Percentiles rank a stretch among this genome's conserved stretches.
Conservation (phyloP, 2,797 vertebrate genomes). For the Rhinatrema bivittatum region DNA sequence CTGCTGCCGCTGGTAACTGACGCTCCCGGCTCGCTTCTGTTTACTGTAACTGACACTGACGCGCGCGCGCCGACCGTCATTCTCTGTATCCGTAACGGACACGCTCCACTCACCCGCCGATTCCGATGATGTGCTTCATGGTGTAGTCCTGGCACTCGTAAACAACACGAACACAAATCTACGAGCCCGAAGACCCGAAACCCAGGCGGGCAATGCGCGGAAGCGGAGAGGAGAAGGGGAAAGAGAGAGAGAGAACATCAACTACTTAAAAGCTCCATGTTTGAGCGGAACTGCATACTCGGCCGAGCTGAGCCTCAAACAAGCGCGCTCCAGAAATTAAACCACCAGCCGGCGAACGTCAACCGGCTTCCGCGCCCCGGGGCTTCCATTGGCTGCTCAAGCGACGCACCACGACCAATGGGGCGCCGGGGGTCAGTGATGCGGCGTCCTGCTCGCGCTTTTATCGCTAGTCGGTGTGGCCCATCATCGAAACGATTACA, state of each 20-base stretch:
- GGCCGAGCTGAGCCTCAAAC: background rate
- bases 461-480: too few relatives aligned
- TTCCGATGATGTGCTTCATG: constrained; percentile 82
- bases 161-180: background rate
- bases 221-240: constrained; percentile 26
- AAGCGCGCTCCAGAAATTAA: constrained; percentile 18
- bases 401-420: constrained; percentile 2
- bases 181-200: background rate
- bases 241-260: constrained; percentile 72
- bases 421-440: too few relatives aligned
- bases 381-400: background rate
- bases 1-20: too few relatives aligned
- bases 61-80: too few relatives aligned
- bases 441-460: too few relatives aligned
- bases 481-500: too few relatives aligned
- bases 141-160: background rate
- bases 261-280: constrained; percentile 70
- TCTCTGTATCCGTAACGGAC: too few relatives aligned
- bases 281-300: constrained; percentile 10
- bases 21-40: too few relatives aligned
- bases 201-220: background rate
- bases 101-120: constrained; percentile 71
- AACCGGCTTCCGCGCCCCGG: background rate
- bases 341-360: accelerated
- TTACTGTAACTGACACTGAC: too few relatives aligned